phyloP scores from a whole-genome alignment of 2,888 invertebrate genomes.

The Pollenia angustigena region DNA sequence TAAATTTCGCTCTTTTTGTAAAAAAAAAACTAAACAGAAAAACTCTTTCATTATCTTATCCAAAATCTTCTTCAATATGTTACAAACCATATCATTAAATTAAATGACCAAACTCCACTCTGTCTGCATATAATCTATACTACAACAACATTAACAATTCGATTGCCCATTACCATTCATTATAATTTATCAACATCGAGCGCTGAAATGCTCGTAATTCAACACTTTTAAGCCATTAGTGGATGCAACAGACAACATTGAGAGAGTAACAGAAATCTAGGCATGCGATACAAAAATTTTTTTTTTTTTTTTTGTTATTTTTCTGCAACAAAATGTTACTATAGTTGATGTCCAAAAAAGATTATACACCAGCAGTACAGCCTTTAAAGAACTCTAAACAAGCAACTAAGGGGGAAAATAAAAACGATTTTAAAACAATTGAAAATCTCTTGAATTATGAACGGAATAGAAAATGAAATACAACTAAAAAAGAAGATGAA shows the following conservation, averaged over 20 bases:
- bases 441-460: conserved; percentile 73
- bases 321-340: conserved; percentile 11
- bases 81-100: conserved; percentile 49
- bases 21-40: no score
- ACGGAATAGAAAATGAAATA: conserved; percentile 58
- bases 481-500: no score
- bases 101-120: conserved; percentile 30
- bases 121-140: conserved; percentile 12
- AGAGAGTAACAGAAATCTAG: conserved; percentile 27
- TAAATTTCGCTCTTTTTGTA: no score
- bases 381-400: conserved; percentile 42
- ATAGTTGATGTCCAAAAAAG: conserved; percentile 71
- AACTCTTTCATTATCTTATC: background rate
- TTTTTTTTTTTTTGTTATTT: background rate
- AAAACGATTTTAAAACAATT: conserved; percentile 69
- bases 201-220: conserved; percentile 77
- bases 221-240: conserved; percentile 75
- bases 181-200: conserved; percentile 77
- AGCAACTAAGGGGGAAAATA: background rate
- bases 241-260: conserved; percentile 64
- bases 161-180: conserved; percentile 75
- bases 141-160: conserved; percentile 68
- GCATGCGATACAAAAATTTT: conserved; percentile 62
- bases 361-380: conserved; percentile 59
- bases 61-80: conserved; percentile 9